Conservation (phyloP, 2,113 vertebrate species). For the Tricholaema leucomelas region DNA sequence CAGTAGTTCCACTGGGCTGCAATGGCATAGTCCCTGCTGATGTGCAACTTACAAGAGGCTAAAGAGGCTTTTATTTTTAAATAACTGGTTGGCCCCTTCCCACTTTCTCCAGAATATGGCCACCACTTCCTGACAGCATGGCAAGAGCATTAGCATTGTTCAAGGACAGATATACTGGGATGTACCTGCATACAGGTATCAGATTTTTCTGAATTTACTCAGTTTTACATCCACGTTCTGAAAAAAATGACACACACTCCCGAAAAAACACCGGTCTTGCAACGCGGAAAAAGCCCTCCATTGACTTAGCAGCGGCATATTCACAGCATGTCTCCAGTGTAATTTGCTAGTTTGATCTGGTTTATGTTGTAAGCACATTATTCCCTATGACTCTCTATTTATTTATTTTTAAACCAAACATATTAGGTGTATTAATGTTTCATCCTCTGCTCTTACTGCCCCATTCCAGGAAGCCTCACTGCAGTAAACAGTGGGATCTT, state of each 20-base stretch:
- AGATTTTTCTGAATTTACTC: background rate
- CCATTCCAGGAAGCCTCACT: background rate
- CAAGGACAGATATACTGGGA: background rate
- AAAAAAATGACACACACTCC: background rate
- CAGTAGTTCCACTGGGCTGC: rapidly evolving
- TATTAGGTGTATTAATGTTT: background rate
- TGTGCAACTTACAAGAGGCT: background rate
- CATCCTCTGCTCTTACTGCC: background rate
- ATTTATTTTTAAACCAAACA: background rate
- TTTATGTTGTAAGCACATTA: background rate
- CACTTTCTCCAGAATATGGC: background rate
- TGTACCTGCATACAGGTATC: background rate
- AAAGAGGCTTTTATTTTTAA: background rate
- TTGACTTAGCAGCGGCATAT: background rate
- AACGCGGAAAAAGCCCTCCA: background rate
- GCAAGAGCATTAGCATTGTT: background rate
- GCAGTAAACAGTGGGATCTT: background rate
- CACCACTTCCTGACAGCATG: background rate
- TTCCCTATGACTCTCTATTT: background rate
- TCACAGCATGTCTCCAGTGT: background rate
- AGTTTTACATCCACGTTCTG: background rate
- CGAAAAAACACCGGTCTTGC: background rate
- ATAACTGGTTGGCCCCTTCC: background rate
- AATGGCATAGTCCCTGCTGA: background rate
- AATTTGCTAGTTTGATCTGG: background rate